Conservation (phyloP, 2,797 vertebrate genomes). For the Salarias fasciatus region DNA sequence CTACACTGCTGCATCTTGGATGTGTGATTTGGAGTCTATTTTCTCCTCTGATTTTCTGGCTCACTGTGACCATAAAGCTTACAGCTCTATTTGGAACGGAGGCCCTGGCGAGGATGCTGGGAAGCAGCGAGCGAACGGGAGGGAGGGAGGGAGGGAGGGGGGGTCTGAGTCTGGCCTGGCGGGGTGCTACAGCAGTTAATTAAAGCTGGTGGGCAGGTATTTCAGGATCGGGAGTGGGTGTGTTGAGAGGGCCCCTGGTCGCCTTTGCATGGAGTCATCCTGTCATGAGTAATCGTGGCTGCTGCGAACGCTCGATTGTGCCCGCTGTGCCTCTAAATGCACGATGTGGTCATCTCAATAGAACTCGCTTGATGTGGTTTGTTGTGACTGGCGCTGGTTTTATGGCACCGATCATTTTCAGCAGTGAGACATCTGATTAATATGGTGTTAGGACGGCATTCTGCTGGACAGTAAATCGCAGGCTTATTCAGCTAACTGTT, state of each 20-base stretch:
- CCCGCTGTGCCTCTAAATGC: constrained; percentile 3
- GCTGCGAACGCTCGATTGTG: constrained; percentile 24
- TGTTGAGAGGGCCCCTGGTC: constrained; percentile 23
- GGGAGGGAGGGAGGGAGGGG: background rate
- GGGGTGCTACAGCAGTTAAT: constrained; percentile 57
- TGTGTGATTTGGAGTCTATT: constrained; percentile 71
- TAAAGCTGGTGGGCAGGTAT: constrained; percentile 67
- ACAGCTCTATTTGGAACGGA: constrained; percentile 47
- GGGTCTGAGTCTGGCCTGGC: constrained; percentile 38
- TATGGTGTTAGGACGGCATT: constrained; percentile 6
- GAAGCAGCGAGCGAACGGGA: constrained; percentile 7
- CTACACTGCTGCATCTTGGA: constrained; percentile 63
- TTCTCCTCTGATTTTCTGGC: constrained; percentile 59
- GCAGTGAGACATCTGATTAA: constrained; percentile 12
- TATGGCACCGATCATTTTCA: constrained; percentile 1
- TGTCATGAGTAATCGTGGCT: constrained; percentile 34
- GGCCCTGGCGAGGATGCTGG: constrained; percentile 37
- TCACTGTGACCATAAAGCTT: constrained; percentile 39
- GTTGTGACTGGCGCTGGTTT: constrained; percentile 17
- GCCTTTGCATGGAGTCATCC: constrained; percentile 33
- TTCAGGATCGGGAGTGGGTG: constrained; percentile 64
- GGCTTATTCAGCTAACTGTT: background rate
- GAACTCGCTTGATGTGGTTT: constrained; percentile 10
- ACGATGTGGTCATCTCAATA: background rate
- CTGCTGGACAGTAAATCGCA: background rate